These are phyloP conservation scores for Enteromius treurensis DNA, from an alignment of 2,797 vertebrate genomes.

Conservation along the genomic window DNA sequence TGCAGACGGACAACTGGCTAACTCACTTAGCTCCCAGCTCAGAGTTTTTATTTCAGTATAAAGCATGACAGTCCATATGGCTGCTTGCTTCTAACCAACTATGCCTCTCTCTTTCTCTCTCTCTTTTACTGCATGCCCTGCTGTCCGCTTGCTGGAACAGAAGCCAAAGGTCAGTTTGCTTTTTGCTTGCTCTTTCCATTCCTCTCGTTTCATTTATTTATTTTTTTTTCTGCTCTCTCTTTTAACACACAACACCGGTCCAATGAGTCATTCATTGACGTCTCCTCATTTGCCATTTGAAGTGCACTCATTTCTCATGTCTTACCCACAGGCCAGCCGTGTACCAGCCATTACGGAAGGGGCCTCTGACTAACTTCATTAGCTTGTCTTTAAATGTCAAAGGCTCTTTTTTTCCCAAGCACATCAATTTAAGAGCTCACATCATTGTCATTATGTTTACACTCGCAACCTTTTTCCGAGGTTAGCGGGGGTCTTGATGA, in stretches of 20 bases:
- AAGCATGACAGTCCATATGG: conserved; percentile 57
- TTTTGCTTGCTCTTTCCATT: conserved; percentile 36
- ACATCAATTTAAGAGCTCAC: conserved; percentile 29
- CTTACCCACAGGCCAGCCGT: conserved; percentile 48
- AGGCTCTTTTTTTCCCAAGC: conserved; percentile 18
- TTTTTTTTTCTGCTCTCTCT: conserved; percentile 12
- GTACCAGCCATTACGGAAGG: conserved; percentile 46
- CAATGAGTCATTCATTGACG: conserved; percentile 50
- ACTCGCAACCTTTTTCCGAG: conserved; percentile 30
- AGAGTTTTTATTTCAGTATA: conserved; percentile 57
- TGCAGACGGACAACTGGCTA: conserved; percentile 52
- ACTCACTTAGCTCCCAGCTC: conserved; percentile 57
- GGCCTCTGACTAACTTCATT: conserved; percentile 52
- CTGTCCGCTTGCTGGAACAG: conserved; percentile 53
- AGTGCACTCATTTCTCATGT: conserved; percentile 53
- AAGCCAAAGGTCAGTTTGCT: conserved; percentile 61
- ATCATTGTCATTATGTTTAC: conserved; percentile 42
- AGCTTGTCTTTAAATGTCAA: conserved; percentile 53
- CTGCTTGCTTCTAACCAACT: conserved; percentile 49
- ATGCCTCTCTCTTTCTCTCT: conserved; percentile 20
- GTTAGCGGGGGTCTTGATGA: conserved; percentile 18
- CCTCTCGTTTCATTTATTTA: conserved; percentile 25
- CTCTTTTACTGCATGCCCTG: conserved; percentile 37
- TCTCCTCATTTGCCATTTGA: conserved; percentile 54
- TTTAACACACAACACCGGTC: conserved; percentile 30